These are phyloP conservation scores for Scolanthus callimorphus DNA, from an alignment of 92 coral and sea anemone genomes.

Conservation along the genomic window DNA sequence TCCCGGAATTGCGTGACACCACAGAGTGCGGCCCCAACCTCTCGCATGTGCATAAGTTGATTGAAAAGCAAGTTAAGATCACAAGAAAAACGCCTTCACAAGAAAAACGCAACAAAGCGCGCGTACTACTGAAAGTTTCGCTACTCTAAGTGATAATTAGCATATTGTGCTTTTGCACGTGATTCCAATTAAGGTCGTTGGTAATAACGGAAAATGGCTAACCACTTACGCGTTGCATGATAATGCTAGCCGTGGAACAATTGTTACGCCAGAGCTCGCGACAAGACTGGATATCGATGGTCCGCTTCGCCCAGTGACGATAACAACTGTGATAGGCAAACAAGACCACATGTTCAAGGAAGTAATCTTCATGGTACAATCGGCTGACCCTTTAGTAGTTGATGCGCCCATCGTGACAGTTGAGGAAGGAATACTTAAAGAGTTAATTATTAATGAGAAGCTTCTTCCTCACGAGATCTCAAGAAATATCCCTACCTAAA, in stretches of 20 bases:
- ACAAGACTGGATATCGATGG: slow-evolving; percentile 17
- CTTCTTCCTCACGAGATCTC: slow-evolving; percentile 40
- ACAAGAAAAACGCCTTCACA: no score
- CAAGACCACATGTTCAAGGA: slow-evolving; percentile 23
- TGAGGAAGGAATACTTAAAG: slow-evolving; percentile 15
- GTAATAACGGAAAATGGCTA: slow-evolving; percentile 16
- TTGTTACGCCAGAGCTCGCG: slow-evolving; percentile 18
- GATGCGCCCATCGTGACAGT: slow-evolving; percentile 15
- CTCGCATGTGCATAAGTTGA: no score
- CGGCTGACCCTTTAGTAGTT: slow-evolving; percentile 2
- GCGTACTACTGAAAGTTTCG: slow-evolving; percentile 3
- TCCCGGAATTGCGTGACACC: no score
- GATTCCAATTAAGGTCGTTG: slow-evolving; percentile 24
- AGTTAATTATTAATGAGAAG: slow-evolving; percentile 25
- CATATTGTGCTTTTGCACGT: slow-evolving; percentile 27
- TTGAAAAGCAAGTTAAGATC: no score
- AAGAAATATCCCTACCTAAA: slow-evolving; percentile 24
- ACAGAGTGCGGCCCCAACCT: no score
- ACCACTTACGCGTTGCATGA: slow-evolving; percentile 42
- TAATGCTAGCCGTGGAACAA: slow-evolving; percentile 37
- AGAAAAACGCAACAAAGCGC: slow-evolving; percentile 9
- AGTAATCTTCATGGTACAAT: slow-evolving; percentile 13
- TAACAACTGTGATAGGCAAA: slow-evolving; percentile 37
- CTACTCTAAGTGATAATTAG: not conserved
- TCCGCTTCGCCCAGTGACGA: slow-evolving; percentile 21